These are phyloP conservation scores for Dasyprocta punctata DNA, from an alignment of 2,113 vertebrate species.

Conservation along the genomic window DNA sequence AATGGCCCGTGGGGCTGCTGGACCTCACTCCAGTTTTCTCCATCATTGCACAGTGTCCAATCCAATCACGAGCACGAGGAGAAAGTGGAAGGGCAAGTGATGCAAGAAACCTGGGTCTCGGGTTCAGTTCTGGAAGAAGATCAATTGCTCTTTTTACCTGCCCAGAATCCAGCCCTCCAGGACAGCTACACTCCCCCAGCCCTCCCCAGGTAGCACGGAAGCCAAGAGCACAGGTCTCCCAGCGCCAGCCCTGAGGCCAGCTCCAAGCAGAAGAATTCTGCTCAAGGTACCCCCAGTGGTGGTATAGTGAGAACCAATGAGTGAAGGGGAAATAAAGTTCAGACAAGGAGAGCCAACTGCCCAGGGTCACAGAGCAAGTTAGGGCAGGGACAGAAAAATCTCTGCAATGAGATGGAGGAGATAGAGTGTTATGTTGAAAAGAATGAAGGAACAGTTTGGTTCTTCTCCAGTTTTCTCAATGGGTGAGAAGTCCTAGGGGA, in stretches of 20 bases:
- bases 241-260: neutral
- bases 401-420: neutral
- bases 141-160: neutral
- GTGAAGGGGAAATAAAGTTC: neutral
- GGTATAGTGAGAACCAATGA: neutral
- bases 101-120: neutral
- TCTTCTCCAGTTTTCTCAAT: neutral
- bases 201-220: neutral
- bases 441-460: neutral
- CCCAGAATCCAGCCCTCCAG: neutral
- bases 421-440: neutral
- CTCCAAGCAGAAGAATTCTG: neutral
- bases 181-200: neutral
- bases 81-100: neutral
- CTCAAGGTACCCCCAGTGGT: neutral
- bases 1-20: neutral
- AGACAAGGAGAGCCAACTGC: neutral
- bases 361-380: neutral
- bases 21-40: neutral
- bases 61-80: neutral
- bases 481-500: conserved; percentile 12
- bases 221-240: neutral
- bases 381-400: neutral
- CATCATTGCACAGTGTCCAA: neutral
- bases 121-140: neutral